Percentiles rank a stretch among this genome's conserved stretches.
Evolutionary conservation across 2,888 invertebrate genomes (phyloP).

Genomic region (Apeira syringaria): DNA sequence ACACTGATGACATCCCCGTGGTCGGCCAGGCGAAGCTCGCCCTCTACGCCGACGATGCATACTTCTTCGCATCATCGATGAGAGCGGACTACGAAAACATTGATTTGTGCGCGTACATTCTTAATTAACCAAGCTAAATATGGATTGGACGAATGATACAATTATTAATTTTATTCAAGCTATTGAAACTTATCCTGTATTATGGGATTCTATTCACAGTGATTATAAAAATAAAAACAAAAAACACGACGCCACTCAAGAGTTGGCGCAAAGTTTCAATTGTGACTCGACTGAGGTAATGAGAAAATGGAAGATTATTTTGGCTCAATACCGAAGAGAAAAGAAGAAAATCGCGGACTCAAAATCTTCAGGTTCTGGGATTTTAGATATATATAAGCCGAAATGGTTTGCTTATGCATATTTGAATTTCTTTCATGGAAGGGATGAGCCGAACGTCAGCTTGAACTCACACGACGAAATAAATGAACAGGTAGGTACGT

Average conservation of each 20-base stretch:
- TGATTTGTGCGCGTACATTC: slow-evolving; percentile 26
- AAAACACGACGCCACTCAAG: slow-evolving; percentile 26
- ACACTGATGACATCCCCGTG: too few relatives aligned
- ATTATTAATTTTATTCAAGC: slow-evolving; percentile 27
- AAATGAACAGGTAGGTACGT: slow-evolving; percentile 19
- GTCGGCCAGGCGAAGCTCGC: too few relatives aligned
- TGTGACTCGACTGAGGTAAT: slow-evolving; percentile 29
- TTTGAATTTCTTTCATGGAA: slow-evolving; percentile 28
- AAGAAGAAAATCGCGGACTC: slow-evolving; percentile 29
- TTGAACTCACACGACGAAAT: slow-evolving; percentile 20
- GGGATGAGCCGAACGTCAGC: slow-evolving; percentile 20
- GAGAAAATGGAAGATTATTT: slow-evolving; percentile 33
- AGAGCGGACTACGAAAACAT: too few relatives aligned
- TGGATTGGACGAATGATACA: slow-evolving; percentile 18
- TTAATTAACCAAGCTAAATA: slow-evolving; percentile 17
- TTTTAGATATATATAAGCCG: slow-evolving; percentile 21
- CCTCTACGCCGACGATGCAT: too few relatives aligned
- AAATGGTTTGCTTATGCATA: slow-evolving; percentile 30
- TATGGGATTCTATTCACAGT: slow-evolving; percentile 27
- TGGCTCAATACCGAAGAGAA: slow-evolving; percentile 30
- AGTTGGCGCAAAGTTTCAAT: slow-evolving; percentile 27
- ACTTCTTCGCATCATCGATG: too few relatives aligned
- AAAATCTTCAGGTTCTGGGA: slow-evolving; percentile 29
- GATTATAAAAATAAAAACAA: slow-evolving; percentile 31
- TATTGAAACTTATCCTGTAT: slow-evolving; percentile 26